Conservation (phyloP, 2,888 invertebrate genomes). For the Brachycybe producta region DNA sequence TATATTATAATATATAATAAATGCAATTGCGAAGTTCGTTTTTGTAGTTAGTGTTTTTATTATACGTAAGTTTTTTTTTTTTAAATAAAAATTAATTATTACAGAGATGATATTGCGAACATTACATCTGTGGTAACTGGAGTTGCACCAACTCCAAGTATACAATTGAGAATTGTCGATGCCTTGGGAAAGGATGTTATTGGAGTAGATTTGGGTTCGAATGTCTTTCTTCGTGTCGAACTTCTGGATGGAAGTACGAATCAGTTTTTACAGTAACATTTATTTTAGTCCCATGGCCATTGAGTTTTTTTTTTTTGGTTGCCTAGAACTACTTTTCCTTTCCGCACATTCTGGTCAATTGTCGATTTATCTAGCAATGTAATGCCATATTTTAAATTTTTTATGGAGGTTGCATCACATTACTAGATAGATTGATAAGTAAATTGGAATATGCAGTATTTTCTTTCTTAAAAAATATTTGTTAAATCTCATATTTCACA, state of each 20-base stretch:
- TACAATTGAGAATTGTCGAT: constrained; percentile 21
- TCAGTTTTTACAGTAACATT: neutral
- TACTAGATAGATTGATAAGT: no score
- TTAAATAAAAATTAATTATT: no score
- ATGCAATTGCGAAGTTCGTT: constrained; percentile 1
- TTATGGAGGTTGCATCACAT: no score
- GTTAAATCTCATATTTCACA: no score
- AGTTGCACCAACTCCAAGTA: constrained; percentile 23
- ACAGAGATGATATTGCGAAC: constrained; percentile 20
- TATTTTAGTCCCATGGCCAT: constrained; percentile 8
- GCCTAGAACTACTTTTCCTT: neutral
- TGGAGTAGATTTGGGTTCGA: constrained; percentile 24
- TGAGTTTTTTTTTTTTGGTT: constrained; percentile 9
- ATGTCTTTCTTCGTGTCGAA: constrained; percentile 22
- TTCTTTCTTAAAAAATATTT: no score
- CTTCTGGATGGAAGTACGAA: constrained; percentile 24
- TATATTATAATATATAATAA: constrained; percentile 6
- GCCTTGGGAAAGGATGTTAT: constrained; percentile 22
- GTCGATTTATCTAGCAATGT: neutral
- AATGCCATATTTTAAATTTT: no score
- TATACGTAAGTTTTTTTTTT: no score
- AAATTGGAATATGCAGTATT: no score
- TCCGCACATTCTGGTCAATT: neutral
- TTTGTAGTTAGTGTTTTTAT: no score
- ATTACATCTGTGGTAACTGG: constrained; percentile 24